These are phyloP conservation scores for Pheosia gnoma DNA, from an alignment of 2,888 invertebrate species.

Conservation along the genomic window DNA sequence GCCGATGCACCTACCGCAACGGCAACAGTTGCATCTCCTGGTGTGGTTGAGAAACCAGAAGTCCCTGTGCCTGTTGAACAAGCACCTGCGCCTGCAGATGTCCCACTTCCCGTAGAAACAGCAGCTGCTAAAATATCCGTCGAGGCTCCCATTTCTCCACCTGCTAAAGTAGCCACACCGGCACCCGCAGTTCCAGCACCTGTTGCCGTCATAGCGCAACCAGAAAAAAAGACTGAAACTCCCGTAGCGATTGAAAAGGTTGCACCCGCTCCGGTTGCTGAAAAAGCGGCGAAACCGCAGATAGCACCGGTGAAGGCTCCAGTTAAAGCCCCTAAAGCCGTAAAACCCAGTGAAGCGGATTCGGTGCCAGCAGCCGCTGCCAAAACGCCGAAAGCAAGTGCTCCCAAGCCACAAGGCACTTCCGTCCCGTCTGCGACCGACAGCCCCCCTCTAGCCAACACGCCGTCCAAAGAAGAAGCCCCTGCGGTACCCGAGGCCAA, in stretches of 20 bases:
- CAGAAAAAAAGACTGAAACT: conserved; percentile 39
- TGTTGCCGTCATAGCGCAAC: conserved; percentile 31
- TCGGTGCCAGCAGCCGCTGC: conserved; percentile 9
- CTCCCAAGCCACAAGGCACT: conserved; percentile 27
- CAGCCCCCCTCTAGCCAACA: conserved; percentile 73
- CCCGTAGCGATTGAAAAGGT: conserved; percentile 20
- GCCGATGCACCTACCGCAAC: conserved; percentile 1
- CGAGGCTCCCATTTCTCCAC: conserved; percentile 6
- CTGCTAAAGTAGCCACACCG: conserved; percentile 24
- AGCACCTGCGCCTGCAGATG: conserved; percentile 5
- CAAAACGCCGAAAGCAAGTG: conserved; percentile 9
- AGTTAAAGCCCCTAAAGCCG: conserved; percentile 17
- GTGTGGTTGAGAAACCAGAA: conserved; percentile 19
- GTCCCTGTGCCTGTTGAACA: neutral
- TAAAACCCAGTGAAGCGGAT: conserved; percentile 15
- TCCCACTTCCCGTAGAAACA: conserved; percentile 22
- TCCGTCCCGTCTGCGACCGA: conserved; percentile 48
- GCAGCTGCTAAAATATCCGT: conserved; percentile 12
- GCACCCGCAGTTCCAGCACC: conserved; percentile 30
- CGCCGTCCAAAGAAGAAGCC: conserved; percentile 70
- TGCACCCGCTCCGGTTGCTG: conserved; percentile 12
- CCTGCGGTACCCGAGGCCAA: conserved; percentile 65
- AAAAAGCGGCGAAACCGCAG: conserved; percentile 18
- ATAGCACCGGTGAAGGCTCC: conserved; percentile 12
- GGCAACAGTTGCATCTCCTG: conserved; percentile 7